phyloP scores from a whole-genome alignment of 2,888 invertebrate genomes.

The Lasiommata megera region DNA sequence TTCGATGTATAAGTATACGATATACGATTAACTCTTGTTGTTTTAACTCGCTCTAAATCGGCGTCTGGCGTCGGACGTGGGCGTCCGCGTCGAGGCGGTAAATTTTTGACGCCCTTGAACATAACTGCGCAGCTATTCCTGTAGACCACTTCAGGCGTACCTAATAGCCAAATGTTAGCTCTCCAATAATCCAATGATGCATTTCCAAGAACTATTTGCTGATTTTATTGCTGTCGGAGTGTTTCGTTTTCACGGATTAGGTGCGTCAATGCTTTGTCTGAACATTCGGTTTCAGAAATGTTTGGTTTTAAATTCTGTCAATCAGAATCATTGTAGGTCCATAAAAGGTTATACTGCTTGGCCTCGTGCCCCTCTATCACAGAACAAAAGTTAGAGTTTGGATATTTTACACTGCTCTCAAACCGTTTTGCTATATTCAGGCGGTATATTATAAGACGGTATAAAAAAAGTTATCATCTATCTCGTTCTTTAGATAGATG shows the following conservation, averaged over 20 bases:
- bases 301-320: not conserved
- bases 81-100: conserved; percentile 30
- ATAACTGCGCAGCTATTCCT: conserved; percentile 39
- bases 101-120: conserved; percentile 45
- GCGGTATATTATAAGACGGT: too few relatives aligned
- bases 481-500: too few relatives aligned
- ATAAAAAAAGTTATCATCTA: too few relatives aligned
- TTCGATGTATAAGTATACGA: too few relatives aligned
- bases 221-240: conserved; percentile 25
- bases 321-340: too few relatives aligned
- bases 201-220: conserved; percentile 27
- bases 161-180: conserved; percentile 30
- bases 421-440: too few relatives aligned
- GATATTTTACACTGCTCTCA: too few relatives aligned
- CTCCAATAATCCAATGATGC: conserved; percentile 30
- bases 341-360: too few relatives aligned
- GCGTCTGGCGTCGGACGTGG: conserved; percentile 41
- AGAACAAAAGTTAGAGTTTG: too few relatives aligned
- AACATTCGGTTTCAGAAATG: not conserved
- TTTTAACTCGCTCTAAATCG: conserved; percentile 51
- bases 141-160: conserved; percentile 29
- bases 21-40: conserved; percentile 40
- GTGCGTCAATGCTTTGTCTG: conserved; percentile 2
- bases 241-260: conserved; percentile 34
- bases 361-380: too few relatives aligned